Base-by-base conservation (phyloP, 2,888 invertebrate species). In the Carpatolechia fugitivella region DNA sequence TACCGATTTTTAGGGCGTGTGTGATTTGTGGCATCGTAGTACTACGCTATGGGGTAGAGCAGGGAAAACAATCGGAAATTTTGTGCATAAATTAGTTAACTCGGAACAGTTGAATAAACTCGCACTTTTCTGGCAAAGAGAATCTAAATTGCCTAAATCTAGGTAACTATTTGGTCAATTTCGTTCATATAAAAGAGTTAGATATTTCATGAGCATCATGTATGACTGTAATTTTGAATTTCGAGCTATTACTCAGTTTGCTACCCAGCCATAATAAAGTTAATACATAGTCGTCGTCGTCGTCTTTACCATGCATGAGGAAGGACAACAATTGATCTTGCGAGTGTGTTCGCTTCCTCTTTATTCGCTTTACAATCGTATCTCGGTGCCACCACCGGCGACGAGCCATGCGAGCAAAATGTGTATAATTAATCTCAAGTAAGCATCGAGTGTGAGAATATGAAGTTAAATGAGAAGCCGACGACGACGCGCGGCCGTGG, bases 401-500 rank as follows among this genome's bases (percentile, higher is more conserved):
- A n/a, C 10, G n/a, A n/a, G n/a, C n/a, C n/a, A n/a, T 62, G 74
- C 70, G 70, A 76, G 76, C 70, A 73, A 71, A 75, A 74, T 70
- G 69, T 67, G 68, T 77, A 69, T 79, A 83, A 85, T 82, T 81
- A 82, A 80, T 80, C 76, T 75, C 60, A 66, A 74, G 63, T 60
- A 61, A 65, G 65, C 74, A 75, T 70, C 60, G 67, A 71, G 72
- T 79, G 85, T 87, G 88, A 80, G 86, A 86, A 82, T 78, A 76
- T 73, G 67, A 74, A 74, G 71, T 65, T 74, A 75, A 77, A 78
- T 76, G 73, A 52, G 31, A 20, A 14, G 63, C 58, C 56, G 65
- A 64, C 62, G 11, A 14, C 30, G 62, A 59, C 56, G 65, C 63
- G 61, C n/a, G 63, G 73, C 73, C 85, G 85, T 86, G 88, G 77